A percentile compares a stretch with the other conserved stretches of the same genome.
These are phyloP conservation scores for Melanchra persicariae DNA, from an alignment of 2,888 invertebrate species.

Conservation along the genomic window DNA sequence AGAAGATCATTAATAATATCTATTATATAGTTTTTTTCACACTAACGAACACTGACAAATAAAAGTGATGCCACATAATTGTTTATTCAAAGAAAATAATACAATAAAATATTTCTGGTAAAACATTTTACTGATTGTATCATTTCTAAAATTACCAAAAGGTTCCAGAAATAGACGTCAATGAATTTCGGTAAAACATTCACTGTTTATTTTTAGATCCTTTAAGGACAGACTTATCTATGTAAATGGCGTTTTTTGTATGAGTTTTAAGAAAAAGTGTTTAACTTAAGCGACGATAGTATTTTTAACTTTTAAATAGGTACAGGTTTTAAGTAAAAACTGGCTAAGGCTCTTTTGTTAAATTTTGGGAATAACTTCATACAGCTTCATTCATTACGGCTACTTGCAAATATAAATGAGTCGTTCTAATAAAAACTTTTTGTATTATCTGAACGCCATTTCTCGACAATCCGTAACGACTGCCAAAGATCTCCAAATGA, in stretches of 20 bases:
- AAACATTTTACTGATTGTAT: not conserved
- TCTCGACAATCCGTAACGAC: no score
- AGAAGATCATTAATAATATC: slow-evolving; percentile 11
- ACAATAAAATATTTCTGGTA: not conserved
- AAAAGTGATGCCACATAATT: not conserved
- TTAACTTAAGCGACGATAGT: not conserved
- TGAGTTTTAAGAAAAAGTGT: not conserved
- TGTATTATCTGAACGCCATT: no score
- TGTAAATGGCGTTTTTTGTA: not conserved
- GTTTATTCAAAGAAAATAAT: not conserved
- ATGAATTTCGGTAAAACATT: not conserved
- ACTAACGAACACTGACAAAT: slow-evolving; percentile 12
- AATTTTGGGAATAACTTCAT: not conserved
- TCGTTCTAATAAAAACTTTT: not conserved
- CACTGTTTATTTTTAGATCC: not conserved
- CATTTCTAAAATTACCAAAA: not conserved
- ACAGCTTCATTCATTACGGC: no score
- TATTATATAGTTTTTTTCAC: not conserved
- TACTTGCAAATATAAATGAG: not conserved
- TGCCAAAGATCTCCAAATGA: no score
- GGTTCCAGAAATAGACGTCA: not conserved
- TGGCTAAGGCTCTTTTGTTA: not conserved
- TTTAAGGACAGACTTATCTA: not conserved
- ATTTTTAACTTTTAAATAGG: not conserved
- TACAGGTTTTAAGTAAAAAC: no score